Conservation (phyloP, 2,888 invertebrate species). For the Abscondita cerata region DNA sequence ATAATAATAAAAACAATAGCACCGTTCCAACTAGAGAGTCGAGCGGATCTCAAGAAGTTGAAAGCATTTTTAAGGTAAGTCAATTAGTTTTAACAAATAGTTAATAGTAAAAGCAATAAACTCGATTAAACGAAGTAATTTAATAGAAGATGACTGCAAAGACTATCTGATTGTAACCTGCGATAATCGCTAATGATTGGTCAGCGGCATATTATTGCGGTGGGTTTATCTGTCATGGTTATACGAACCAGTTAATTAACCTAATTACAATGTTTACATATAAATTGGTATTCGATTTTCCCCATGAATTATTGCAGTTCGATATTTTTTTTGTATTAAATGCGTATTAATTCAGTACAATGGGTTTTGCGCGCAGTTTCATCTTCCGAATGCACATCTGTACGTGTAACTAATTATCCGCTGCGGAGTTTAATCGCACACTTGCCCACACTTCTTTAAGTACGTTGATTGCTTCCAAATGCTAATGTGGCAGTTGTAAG, state of each 20-base stretch:
- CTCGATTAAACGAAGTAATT: slow-evolving; percentile 28
- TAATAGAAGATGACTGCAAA: slow-evolving; percentile 24
- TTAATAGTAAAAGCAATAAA: slow-evolving; percentile 15
- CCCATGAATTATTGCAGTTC: slow-evolving; percentile 15
- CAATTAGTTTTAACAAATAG: neutral
- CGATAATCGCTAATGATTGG: slow-evolving; percentile 31
- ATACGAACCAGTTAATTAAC: slow-evolving; percentile 32
- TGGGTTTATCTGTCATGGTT: slow-evolving; percentile 25
- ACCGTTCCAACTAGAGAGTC: slow-evolving; percentile 56
- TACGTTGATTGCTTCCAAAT: too few relatives aligned
- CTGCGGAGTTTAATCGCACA: too few relatives aligned
- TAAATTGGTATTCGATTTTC: slow-evolving; percentile 19
- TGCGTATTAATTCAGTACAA: neutral
- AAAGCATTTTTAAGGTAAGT: slow-evolving; percentile 72
- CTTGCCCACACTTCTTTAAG: too few relatives aligned
- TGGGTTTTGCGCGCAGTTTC: neutral
- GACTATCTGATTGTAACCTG: slow-evolving; percentile 31
- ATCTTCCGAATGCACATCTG: too few relatives aligned
- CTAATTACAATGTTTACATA: slow-evolving; percentile 29
- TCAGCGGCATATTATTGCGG: slow-evolving; percentile 29
- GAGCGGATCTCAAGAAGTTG: slow-evolving; percentile 66
- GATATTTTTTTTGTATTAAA: slow-evolving; percentile 3
- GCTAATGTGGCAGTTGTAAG: too few relatives aligned
- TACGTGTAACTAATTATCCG: too few relatives aligned
- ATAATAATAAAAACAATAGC: too few relatives aligned